A percentile compares a stretch with the other conserved stretches of the same genome.
Evolutionary conservation across 1,140 invertebrate species (phyloP).

Genomic region (Diabrotica virgifera): DNA sequence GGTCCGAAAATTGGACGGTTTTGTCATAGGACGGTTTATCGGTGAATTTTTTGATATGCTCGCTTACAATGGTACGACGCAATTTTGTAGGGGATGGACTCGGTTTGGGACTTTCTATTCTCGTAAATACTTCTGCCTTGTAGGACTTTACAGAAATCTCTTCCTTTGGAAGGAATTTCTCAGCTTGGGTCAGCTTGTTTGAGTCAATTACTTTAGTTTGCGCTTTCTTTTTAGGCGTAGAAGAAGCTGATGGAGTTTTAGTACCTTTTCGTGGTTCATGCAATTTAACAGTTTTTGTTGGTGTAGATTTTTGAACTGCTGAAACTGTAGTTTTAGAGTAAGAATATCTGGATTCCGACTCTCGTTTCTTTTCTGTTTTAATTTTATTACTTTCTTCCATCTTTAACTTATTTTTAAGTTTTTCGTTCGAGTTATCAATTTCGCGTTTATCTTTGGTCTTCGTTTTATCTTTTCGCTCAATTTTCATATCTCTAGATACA

Average conservation of each 20-base stretch:
- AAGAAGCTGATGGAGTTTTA: background rate
- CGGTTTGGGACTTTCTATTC: conserved; percentile 37
- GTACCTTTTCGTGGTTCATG: background rate
- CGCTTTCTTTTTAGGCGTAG: conserved; percentile 7
- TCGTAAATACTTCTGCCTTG: conserved; percentile 14
- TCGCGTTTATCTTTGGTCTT: conserved; percentile 37
- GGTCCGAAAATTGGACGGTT: conserved; percentile 45
- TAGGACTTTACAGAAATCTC: conserved; percentile 15
- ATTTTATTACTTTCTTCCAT: conserved; percentile 22
- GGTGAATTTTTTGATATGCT: conserved; percentile 38
- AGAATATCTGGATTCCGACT: background rate
- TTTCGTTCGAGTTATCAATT: conserved; percentile 37
- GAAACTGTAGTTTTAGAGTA: conserved; percentile 32
- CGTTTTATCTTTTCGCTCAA: conserved; percentile 40
- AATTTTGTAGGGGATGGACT: conserved; percentile 46
- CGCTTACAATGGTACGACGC: conserved; percentile 37
- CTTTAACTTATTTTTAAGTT: conserved; percentile 30
- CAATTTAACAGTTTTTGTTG: background rate
- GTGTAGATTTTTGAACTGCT: conserved; percentile 24
- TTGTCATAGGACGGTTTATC: conserved; percentile 39
- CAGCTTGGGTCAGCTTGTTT: conserved; percentile 8
- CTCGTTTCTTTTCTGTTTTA: conserved; percentile 4
- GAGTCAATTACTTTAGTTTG: conserved; percentile 5
- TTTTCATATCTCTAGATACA: conserved; percentile 50
- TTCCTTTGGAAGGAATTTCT: background rate